Evolutionary conservation across 2,113 vertebrate species (phyloP).

Genomic region (Planiliza haematocheilus): DNA sequence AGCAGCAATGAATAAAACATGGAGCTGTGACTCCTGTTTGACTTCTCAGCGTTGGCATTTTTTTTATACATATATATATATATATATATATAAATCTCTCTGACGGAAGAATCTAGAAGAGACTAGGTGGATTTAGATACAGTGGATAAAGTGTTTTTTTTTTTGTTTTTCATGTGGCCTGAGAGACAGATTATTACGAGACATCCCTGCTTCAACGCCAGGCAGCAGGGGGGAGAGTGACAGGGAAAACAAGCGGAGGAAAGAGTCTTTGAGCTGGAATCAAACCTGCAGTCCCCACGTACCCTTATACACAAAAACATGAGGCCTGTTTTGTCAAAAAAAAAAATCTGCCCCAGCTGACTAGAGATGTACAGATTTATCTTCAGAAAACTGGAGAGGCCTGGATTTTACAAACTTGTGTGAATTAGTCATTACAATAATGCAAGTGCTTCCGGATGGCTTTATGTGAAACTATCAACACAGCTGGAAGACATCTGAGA

Average conservation of each 20-base stretch:
- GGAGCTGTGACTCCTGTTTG: constrained; percentile 69
- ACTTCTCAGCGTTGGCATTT: constrained; percentile 50
- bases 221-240: constrained; percentile 18
- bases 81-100: constrained; percentile 23
- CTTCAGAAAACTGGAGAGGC: background rate
- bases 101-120: constrained; percentile 38
- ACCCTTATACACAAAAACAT: constrained; percentile 7
- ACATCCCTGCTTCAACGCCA: constrained; percentile 33
- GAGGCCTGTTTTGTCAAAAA: constrained; percentile 25
- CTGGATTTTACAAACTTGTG: background rate
- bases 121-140: constrained; percentile 35
- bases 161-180: constrained; percentile 44
- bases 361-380: constrained; percentile 2
- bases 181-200: constrained; percentile 30
- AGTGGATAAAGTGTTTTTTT: constrained; percentile 14
- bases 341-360: background rate
- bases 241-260: constrained; percentile 22
- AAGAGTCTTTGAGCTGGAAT: constrained; percentile 40
- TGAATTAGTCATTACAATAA: background rate
- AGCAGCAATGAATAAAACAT: constrained; percentile 79
- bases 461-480: background rate
- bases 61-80: constrained; percentile 10
- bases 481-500: background rate
- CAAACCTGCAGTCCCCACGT: constrained; percentile 27
- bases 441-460: background rate